Base-by-base conservation (phyloP, 2,888 invertebrate species). In the Drosophila anomalata region DNA sequence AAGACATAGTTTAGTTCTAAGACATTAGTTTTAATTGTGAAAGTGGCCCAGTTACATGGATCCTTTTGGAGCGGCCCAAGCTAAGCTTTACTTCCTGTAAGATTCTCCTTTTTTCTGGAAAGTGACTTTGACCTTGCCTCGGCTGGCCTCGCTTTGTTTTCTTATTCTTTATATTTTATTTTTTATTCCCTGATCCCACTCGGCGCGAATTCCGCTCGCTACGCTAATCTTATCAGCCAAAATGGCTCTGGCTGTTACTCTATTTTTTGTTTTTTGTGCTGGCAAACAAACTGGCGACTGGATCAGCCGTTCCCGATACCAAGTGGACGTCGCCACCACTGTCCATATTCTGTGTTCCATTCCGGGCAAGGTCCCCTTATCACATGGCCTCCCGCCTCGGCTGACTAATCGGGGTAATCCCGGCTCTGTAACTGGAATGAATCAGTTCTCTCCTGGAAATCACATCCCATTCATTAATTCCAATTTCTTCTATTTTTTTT, bases 201-300 rank as follows among this genome's bases (percentile, higher is more conserved):
- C 6, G 2, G n/a, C 24, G 36, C 14, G 20, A 60, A 54, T 60
- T 60, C 44, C 36, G 46, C 46, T 51, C 17, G 14, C 41, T 24
- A 33, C 48, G 74, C 67, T 74, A 74, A 77, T 77, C 77, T 74
- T 77, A 74, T 74, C 77, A 54, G 74, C 51, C 46, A 2, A 26
- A 50, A 33, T 57, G 44, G 44, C 31, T n/a, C 29, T 33, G 33
- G 47, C 36, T 29, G 39, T 29, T 67, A 22, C 68, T 65, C 68
- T 67, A 68, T 20, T 41, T 41, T 41, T n/a, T 63, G 8, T 41
- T 22, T 22, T 22, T 22, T 22, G 3, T 29, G 67, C 46, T 46
- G 65, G 57, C 69, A 66, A 66, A 66, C 66, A 66, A 68, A 41
- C 46, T 5, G 36, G 53, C 24, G 24, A 12, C 31, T 20, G 26